Percentiles rank a stretch among this genome's conserved stretches.
These are phyloP conservation scores for Oostethus manadensis DNA, from an alignment of 2,113 vertebrate genomes.

Conservation along the genomic window DNA sequence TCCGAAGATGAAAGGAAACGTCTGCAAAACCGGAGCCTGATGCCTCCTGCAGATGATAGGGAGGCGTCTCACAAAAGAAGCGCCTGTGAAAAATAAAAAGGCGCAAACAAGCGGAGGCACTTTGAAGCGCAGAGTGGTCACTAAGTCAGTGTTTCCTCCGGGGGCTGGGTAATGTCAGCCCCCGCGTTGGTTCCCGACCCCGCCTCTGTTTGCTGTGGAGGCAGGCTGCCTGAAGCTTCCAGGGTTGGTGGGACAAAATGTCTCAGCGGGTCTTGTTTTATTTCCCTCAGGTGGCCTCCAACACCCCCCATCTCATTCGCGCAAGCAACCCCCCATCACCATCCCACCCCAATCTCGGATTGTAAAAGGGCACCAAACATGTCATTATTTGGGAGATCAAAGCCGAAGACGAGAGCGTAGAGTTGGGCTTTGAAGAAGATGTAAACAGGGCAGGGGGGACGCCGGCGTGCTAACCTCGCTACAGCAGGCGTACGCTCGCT, in stretches of 20 bases:
- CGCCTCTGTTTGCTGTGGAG: slow-evolving; percentile 30
- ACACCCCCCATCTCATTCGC: slow-evolving; percentile 59
- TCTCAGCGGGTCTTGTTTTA: slow-evolving; percentile 59
- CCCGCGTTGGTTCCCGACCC: slow-evolving; percentile 32
- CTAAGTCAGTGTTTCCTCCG: slow-evolving; percentile 30
- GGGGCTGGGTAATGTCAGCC: slow-evolving; percentile 46
- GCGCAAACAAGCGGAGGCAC: slow-evolving; percentile 38
- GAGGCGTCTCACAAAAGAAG: slow-evolving; percentile 35
- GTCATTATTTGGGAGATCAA: slow-evolving; percentile 75
- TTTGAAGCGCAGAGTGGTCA: slow-evolving; percentile 60
- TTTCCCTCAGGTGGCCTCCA: slow-evolving; percentile 61
- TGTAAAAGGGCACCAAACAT: slow-evolving; percentile 65
- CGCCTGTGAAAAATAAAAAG: slow-evolving; percentile 19
- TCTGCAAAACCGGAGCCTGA: slow-evolving; percentile 38
- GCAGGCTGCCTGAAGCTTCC: slow-evolving; percentile 54
- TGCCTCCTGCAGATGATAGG: slow-evolving; percentile 48
- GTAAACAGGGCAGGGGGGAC: slow-evolving; percentile 43
- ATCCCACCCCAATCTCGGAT: slow-evolving; percentile 61
- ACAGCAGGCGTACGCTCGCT: slow-evolving; percentile 43
- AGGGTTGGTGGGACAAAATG: slow-evolving; percentile 46
- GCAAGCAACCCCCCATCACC: slow-evolving; percentile 59
- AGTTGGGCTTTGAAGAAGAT: slow-evolving; percentile 68
- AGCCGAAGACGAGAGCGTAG: slow-evolving; percentile 61
- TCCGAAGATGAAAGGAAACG: slow-evolving; percentile 55
- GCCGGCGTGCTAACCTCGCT: slow-evolving; percentile 31